Evolutionary conservation across 2,888 invertebrate genomes (phyloP).

Genomic region (Torymus tubicola): DNA sequence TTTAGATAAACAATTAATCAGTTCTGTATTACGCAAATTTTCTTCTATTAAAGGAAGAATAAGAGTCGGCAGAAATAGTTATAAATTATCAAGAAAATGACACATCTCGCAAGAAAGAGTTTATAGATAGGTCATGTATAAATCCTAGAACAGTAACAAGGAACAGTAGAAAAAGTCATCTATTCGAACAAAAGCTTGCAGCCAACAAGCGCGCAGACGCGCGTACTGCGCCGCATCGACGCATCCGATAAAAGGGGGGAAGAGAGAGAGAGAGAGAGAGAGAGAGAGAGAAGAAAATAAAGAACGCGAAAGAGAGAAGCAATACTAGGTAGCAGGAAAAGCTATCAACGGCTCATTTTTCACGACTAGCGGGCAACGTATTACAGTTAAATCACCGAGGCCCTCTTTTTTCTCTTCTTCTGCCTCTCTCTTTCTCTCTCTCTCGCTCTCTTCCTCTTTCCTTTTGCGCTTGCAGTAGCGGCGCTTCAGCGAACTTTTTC

Average conservation of each 20-base stretch:
- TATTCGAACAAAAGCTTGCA: background rate
- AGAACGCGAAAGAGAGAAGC: background rate
- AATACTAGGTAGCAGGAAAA: constrained; percentile 1
- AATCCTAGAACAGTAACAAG: no score
- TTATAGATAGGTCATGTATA: no score
- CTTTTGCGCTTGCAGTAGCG: background rate
- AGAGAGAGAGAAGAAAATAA: no score
- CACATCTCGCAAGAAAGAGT: no score
- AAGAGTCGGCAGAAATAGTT: no score
- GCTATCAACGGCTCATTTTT: constrained; percentile 43
- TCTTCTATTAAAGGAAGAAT: no score
- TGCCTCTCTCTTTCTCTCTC: background rate
- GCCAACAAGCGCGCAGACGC: background rate
- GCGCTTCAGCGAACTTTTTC: constrained; percentile 30
- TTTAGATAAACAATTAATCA: no score
- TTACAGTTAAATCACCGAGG: constrained; percentile 44
- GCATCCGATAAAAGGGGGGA: no score
- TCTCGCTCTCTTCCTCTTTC: background rate
- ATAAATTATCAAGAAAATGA: no score
- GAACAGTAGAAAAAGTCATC: no score
- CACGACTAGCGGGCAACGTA: constrained; percentile 32
- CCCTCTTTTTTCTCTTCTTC: background rate
- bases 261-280: background rate
- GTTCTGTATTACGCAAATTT: no score
- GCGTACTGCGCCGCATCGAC: background rate